Conservation (phyloP, 2,888 invertebrate species). For the Limnephilus rhombicus region DNA sequence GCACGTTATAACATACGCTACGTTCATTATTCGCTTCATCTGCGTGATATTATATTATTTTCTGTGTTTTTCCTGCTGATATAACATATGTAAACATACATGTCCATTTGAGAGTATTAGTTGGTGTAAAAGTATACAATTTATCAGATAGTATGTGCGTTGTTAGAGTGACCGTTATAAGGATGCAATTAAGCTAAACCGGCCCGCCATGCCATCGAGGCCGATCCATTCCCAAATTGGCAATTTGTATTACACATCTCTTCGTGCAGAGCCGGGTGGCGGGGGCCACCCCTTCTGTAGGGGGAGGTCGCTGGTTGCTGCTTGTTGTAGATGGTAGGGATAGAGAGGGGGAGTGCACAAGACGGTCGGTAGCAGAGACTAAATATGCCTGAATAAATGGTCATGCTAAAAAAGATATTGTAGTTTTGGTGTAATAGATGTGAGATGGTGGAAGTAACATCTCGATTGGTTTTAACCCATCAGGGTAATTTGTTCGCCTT, state of each 20-base stretch:
- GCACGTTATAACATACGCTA: too few species aligned
- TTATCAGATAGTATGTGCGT: slow-evolving; percentile 40
- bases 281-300: not conserved
- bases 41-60: not conserved
- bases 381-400: not conserved
- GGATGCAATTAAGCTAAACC: slow-evolving; percentile 65
- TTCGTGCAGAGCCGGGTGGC: slow-evolving; percentile 21
- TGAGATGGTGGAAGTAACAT: too few species aligned
- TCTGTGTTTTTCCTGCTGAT: not conserved
- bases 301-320: not conserved
- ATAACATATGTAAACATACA: too few species aligned
- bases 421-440: too few species aligned
- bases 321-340: not conserved
- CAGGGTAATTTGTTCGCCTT: too few species aligned
- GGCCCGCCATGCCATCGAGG: slow-evolving; percentile 55
- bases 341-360: not conserved
- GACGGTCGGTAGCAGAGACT: not conserved
- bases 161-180: slow-evolving; percentile 56
- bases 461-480: too few species aligned
- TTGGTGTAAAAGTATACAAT: slow-evolving; percentile 11
- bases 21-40: too few species aligned
- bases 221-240: slow-evolving; percentile 64
- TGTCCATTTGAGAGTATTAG: not conserved
- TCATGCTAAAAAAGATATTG: not conserved
- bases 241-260: slow-evolving; percentile 66